Percentiles rank a stretch among this genome's conserved stretches.
Conservation (phyloP, 64 coral and sea anemone genomes). For the Montipora sp. region DNA sequence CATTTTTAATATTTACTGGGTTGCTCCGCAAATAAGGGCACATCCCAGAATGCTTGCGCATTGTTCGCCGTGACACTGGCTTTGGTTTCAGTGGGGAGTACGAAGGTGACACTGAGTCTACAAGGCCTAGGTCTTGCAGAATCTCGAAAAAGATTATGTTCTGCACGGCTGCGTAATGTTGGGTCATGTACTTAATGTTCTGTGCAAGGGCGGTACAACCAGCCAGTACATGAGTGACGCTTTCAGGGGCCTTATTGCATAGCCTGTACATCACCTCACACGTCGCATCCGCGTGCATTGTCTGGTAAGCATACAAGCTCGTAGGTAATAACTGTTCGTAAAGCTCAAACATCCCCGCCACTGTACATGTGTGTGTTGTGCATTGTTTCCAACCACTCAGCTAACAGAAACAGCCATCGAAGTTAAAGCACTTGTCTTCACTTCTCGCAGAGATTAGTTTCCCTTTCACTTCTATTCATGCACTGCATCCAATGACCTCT, state of each 20-base stretch:
- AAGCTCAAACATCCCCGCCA: slow-evolving; percentile 1
- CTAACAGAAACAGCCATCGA: neutral
- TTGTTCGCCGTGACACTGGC: neutral
- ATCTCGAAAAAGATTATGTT: no score
- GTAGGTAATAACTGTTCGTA: slow-evolving; percentile 1
- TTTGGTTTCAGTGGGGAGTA: slow-evolving; percentile 14
- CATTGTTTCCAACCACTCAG: slow-evolving; percentile 6
- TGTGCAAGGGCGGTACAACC: slow-evolving; percentile 5
- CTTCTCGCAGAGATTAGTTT: neutral
- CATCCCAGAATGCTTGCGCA: no score
- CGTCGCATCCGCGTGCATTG: neutral
- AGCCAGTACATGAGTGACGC: neutral
- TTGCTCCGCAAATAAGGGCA: neutral
- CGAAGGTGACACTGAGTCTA: neutral
- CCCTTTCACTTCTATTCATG: neutral
- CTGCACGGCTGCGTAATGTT: neutral
- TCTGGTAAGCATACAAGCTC: slow-evolving; percentile 1
- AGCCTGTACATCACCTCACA: neutral
- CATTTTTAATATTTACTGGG: no score
- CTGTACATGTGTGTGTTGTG: neutral
- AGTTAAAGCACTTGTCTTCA: neutral
- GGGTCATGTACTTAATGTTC: neutral
- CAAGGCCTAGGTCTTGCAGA: neutral
- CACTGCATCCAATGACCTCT: neutral
- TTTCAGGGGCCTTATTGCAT: slow-evolving; percentile 1